Conservation (phyloP, 2,797 vertebrate genomes). For the Eupleurogrammus muticus region DNA sequence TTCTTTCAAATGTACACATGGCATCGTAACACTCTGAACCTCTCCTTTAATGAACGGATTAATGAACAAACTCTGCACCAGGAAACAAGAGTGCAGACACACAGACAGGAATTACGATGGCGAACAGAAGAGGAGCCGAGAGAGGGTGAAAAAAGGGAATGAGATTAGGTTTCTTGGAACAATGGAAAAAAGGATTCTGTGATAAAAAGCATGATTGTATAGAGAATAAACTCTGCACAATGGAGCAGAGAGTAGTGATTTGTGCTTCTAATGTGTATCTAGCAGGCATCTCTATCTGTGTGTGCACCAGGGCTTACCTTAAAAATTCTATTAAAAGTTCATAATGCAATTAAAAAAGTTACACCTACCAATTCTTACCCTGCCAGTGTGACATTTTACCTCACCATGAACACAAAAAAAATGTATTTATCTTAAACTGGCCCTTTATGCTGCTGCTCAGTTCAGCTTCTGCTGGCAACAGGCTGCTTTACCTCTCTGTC, state of each 20-base stretch:
- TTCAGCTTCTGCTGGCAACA: no score
- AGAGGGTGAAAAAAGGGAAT: not conserved
- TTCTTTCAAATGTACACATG: not conserved
- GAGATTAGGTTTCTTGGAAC: slow-evolving; percentile 18
- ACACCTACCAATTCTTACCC: no score
- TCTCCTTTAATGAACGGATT: no score
- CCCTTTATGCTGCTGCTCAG: no score
- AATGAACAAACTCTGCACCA: not conserved
- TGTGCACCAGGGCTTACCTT: no score
- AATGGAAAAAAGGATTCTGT: not conserved
- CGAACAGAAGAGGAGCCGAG: no score
- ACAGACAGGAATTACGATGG: no score
- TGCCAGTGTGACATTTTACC: no score
- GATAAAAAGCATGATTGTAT: slow-evolving; percentile 8
- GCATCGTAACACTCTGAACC: not conserved
- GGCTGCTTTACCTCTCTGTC: no score
- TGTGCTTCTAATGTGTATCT: slow-evolving; percentile 9
- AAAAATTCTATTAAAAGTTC: slow-evolving; percentile 4
- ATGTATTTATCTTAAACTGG: no score
- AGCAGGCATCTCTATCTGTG: not conserved
- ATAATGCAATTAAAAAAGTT: not conserved
- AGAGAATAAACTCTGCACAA: not conserved
- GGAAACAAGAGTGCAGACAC: not conserved
- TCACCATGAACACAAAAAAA: no score
- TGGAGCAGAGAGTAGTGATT: not conserved